phyloP scores from a whole-genome alignment of 92 coral and sea anemone genomes.

The Phenganax subtilis region DNA sequence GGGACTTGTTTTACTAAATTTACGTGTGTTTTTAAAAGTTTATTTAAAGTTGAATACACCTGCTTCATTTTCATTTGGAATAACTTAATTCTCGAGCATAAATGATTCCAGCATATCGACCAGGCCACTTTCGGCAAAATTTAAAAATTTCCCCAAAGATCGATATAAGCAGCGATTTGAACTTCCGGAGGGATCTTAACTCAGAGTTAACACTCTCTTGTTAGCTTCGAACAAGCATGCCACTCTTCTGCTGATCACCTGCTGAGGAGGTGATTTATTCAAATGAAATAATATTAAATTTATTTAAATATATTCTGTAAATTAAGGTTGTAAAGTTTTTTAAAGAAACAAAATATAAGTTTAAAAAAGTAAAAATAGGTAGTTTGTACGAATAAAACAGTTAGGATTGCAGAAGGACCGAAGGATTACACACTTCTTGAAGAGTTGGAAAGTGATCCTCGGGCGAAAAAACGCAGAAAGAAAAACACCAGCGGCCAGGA shows the following conservation, averaged over 20 bases:
- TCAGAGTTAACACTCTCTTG: slow-evolving; percentile 23
- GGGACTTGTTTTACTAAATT: too few species aligned
- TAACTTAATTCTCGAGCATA: slow-evolving; percentile 32
- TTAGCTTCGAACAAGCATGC: slow-evolving; percentile 15
- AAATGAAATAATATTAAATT: background rate
- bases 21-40: background rate
- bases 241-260: background rate
- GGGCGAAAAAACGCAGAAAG: too few species aligned
- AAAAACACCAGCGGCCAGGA: too few species aligned
- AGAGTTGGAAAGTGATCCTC: too few species aligned
- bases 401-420: too few species aligned
- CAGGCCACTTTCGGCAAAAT: slow-evolving; percentile 7
- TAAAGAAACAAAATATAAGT: background rate
- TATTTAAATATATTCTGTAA: background rate
- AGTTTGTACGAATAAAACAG: background rate
- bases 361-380: background rate
- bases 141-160: slow-evolving; percentile 24
- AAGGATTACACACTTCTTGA: too few species aligned
- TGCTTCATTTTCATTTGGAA: slow-evolving; percentile 18
- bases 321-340: background rate
- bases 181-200: slow-evolving; percentile 41
- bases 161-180: slow-evolving; percentile 43
- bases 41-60: background rate
- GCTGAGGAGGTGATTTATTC: background rate
- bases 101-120: slow-evolving; percentile 30